Base-by-base conservation (phyloP, 2,113 vertebrate species). In the Lipophrys pholis region DNA sequence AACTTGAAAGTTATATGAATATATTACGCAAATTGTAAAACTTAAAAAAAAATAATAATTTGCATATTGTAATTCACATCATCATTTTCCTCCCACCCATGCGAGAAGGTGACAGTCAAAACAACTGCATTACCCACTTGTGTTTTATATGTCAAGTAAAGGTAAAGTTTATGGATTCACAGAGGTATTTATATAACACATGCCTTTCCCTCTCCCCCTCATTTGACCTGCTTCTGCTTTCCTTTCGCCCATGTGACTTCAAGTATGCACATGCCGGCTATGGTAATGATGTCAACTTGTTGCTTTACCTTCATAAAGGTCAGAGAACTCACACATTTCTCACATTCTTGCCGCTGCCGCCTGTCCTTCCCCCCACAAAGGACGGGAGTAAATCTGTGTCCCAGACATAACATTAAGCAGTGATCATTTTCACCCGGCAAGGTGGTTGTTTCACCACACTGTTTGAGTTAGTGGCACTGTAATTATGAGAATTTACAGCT, bases 401-500 rank as follows among this genome's bases (percentile, higher is more conserved):
- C 87, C 86, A 91, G 91, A 91, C 88, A 80, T 78, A 81, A 90
- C 77, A 90, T 90, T 90, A 88, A 80, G 80, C 86, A 84, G 65
- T 83, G 82, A 91, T 90, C 78, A 89, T 91, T 90, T 84, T 81
- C 87, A 61, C 50, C 62, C 45, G 0, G 5, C 80, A 84, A 89
- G 85, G 85, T 92, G 87, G 85, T 90, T 89, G 89, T 92, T 93
- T 91, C 73, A 62, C 83, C 87, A 83, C 74, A 57, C 56, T 81
- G 81, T 83, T 78, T 85, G 81, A 91, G 86, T 84, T 60, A 80
- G 87, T 84, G 86, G 80, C 90, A 85, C 90, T 92, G 83, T 94
- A 94, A 94, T 94, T 92, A 94, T 79, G 82, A 82, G 85, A 72
- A 86, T 93, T 90, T 90, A 90, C 87, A 76, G 81, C 87, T 89